These are phyloP conservation scores for Embiotoca jacksoni DNA, from an alignment of 2,113 vertebrate genomes.

Conservation along the genomic window DNA sequence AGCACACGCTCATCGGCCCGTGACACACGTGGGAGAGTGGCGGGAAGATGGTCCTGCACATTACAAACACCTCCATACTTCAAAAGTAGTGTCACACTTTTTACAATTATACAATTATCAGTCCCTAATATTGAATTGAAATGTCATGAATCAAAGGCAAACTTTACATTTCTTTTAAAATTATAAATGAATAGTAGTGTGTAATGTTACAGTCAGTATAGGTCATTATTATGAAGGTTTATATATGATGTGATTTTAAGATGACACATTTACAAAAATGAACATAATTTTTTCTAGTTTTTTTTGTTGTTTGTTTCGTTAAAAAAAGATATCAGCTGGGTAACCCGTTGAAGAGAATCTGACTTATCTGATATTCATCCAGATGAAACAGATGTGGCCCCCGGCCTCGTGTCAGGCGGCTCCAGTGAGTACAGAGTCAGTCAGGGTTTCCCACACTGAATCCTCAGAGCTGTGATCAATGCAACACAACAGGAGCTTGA, in stretches of 20 bases:
- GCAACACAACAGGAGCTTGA: constrained; percentile 60
- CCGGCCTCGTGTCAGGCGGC: constrained; percentile 1
- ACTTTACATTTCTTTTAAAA: background rate
- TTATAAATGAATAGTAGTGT: background rate
- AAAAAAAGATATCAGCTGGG: background rate
- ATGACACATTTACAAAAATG: too few species aligned
- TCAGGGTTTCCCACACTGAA: constrained; percentile 63
- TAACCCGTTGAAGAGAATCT: background rate
- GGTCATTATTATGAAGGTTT: too few species aligned
- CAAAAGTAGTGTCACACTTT: background rate
- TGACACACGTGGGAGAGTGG: constrained; percentile 34
- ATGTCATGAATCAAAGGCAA: background rate
- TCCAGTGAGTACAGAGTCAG: constrained; percentile 40
- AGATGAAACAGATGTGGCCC: constrained; percentile 53
- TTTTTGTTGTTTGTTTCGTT: background rate
- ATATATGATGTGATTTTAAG: too few species aligned
- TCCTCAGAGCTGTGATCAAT: constrained; percentile 50
- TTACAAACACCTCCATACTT: background rate
- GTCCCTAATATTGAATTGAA: background rate
- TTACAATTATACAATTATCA: background rate
- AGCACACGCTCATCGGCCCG: constrained; percentile 35
- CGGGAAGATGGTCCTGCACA: background rate
- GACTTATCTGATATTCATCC: constrained; percentile 4
- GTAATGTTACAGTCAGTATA: background rate
- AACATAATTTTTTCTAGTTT: too few species aligned